Conservation (phyloP, 2,113 vertebrate species). For the Tragelaphus imberbis region DNA sequence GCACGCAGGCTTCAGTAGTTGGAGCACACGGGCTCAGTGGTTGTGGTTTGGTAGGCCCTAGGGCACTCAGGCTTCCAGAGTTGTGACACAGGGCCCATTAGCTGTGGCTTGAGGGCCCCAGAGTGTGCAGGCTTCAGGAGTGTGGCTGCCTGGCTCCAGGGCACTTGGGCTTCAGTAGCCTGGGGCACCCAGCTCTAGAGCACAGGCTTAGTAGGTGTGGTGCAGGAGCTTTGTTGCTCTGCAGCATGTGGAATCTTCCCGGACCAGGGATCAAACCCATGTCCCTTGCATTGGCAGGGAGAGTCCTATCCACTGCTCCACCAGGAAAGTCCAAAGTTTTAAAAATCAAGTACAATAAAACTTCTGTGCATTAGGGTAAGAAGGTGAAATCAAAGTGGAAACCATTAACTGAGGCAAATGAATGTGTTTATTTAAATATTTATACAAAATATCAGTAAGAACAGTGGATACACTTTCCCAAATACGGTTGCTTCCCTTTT, state of each 20-base stretch:
- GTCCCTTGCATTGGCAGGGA: background rate
- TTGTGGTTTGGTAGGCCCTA: background rate
- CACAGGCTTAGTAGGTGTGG: background rate
- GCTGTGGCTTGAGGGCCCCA: background rate
- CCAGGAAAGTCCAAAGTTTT: background rate
- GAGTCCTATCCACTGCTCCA: background rate
- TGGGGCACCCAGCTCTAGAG: background rate
- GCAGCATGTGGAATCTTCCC: background rate
- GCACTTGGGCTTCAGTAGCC: background rate
- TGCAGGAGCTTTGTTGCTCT: background rate
- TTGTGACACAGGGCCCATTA: background rate
- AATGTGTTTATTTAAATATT: conserved; percentile 70
- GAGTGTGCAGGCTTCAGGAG: background rate
- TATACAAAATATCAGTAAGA: conserved; percentile 32
- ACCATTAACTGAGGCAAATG: background rate
- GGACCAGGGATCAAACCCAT: background rate
- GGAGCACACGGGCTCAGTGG: accelerated
- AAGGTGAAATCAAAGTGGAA: background rate
- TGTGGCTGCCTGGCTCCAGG: background rate
- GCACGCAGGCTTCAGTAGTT: background rate
- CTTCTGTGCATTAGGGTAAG: background rate
- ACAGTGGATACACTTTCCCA: background rate
- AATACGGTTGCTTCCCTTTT: conserved; percentile 45
- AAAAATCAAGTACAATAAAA: background rate
- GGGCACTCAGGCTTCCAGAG: background rate